Evolutionary conservation across 2,888 invertebrate genomes (phyloP).

Genomic region (Belgica antarctica): DNA sequence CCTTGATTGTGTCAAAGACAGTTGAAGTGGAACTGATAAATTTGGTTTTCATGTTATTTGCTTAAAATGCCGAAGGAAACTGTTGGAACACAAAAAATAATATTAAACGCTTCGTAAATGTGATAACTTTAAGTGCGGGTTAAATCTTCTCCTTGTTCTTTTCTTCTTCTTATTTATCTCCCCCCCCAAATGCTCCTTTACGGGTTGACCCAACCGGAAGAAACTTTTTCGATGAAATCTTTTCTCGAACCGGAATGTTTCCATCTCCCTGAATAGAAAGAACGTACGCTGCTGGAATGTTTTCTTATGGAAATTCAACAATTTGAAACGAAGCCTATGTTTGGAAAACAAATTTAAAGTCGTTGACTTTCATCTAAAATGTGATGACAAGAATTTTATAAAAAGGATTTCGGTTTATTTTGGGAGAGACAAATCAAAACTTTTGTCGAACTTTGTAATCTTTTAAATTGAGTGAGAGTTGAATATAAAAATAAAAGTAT

Average conservation of each 20-base stretch:
- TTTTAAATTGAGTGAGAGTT: no score
- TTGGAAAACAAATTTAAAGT: constrained; percentile 11
- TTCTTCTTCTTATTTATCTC: no score
- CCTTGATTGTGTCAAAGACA: constrained; percentile 8
- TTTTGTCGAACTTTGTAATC: no score
- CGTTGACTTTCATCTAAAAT: neutral
- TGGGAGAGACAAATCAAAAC: no score
- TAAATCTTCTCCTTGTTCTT: no score
- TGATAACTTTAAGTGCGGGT: neutral
- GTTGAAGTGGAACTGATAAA: neutral
- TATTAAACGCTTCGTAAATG: neutral
- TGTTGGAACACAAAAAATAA: neutral
- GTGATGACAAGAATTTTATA: no score
- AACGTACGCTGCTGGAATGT: no score
- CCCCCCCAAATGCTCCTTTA: no score
- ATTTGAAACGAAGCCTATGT: neutral
- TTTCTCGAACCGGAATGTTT: neutral
- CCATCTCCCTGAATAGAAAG: no score
- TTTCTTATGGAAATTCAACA: neutral
- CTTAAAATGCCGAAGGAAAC: constrained; percentile 2
- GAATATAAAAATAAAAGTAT: no score
- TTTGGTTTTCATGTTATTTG: neutral
- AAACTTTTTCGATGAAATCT: neutral
- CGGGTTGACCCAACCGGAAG: neutral
- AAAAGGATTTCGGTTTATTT: no score